Evolutionary conservation across 2,888 invertebrate genomes (phyloP).

Genomic region (Drosophila subsilvestris): DNA sequence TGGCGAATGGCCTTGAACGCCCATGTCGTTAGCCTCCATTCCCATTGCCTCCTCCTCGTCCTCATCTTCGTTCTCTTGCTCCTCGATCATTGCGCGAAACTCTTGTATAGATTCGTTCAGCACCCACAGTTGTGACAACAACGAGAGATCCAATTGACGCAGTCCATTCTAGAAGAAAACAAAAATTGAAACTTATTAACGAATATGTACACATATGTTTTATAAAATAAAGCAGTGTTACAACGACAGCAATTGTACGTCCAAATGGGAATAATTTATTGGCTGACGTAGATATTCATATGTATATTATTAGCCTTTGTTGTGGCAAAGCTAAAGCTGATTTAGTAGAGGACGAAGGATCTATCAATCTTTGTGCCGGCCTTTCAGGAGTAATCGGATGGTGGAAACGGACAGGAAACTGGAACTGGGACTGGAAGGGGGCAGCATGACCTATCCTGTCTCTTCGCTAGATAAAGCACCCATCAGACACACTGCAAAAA

Average conservation of each 20-base stretch:
- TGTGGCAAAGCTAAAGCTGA: not conserved
- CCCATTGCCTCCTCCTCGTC: slow-evolving; percentile 65
- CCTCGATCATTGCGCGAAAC: slow-evolving; percentile 88
- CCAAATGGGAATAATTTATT: slow-evolving; percentile 34
- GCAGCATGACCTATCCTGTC: slow-evolving; percentile 51
- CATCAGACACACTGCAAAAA: slow-evolving; percentile 70
- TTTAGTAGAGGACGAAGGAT: slow-evolving; percentile 18
- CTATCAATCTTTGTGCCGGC: slow-evolving; percentile 54
- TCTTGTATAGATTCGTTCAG: slow-evolving; percentile 96
- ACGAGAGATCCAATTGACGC: slow-evolving; percentile 93
- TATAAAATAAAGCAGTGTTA: slow-evolving; percentile 26
- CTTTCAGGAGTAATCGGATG: not conserved
- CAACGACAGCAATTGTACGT: too few relatives aligned
- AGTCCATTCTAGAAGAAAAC: slow-evolving; percentile 90
- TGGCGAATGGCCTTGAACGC: slow-evolving; percentile 71
- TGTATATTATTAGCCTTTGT: too few relatives aligned
- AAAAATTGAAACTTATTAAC: not conserved
- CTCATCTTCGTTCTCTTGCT: slow-evolving; percentile 79
- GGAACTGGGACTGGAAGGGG: not conserved
- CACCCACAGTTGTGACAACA: slow-evolving; percentile 95
- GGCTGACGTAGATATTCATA: too few relatives aligned
- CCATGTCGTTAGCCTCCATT: slow-evolving; percentile 55
- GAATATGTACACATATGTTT: too few relatives aligned
- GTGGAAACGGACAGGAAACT: not conserved
- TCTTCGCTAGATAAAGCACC: slow-evolving; percentile 49